These are phyloP conservation scores for Nysson spinosus DNA, from an alignment of 2,888 invertebrate genomes.

Conservation along the genomic window DNA sequence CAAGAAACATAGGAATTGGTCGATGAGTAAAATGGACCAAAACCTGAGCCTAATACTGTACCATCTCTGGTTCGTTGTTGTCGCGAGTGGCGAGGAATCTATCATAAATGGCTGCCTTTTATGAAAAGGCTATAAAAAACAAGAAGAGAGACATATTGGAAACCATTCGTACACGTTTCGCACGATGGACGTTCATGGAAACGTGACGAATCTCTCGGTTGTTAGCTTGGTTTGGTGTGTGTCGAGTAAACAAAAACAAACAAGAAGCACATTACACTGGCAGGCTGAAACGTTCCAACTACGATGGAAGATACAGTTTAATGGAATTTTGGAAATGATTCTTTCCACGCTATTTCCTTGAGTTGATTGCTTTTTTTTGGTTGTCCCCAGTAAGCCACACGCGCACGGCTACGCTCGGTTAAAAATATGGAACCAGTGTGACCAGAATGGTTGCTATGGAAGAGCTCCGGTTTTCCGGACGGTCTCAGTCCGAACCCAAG, in stretches of 20 bases:
- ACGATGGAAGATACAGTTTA: constrained; percentile 12
- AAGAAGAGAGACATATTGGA: neutral
- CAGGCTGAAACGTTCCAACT: constrained; percentile 20
- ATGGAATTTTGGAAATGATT: constrained; percentile 20
- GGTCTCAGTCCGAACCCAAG: constrained; percentile 71
- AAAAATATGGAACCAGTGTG: constrained; percentile 78
- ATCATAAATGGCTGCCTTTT: constrained; percentile 53
- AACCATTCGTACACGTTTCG: neutral
- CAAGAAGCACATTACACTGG: constrained; percentile 31
- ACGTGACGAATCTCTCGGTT: neutral
- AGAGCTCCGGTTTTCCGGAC: constrained; percentile 75
- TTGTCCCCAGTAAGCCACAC: constrained; percentile 74
- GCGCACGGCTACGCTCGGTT: constrained; percentile 72
- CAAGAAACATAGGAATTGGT: constrained; percentile 34
- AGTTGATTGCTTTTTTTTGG: constrained; percentile 47
- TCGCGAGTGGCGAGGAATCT: constrained; percentile 45
- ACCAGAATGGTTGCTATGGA: constrained; percentile 78
- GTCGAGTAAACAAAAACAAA: neutral
- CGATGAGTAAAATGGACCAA: constrained; percentile 10
- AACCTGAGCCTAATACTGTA: constrained; percentile 57
- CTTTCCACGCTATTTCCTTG: constrained; percentile 8
- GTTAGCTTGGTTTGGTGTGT: constrained; percentile 1
- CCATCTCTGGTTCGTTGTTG: constrained; percentile 33
- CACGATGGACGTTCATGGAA: neutral
- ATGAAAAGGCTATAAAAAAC: constrained; percentile 26